phyloP scores from a whole-genome alignment of 1,140 invertebrate species.

The Drosophila guanche region DNA sequence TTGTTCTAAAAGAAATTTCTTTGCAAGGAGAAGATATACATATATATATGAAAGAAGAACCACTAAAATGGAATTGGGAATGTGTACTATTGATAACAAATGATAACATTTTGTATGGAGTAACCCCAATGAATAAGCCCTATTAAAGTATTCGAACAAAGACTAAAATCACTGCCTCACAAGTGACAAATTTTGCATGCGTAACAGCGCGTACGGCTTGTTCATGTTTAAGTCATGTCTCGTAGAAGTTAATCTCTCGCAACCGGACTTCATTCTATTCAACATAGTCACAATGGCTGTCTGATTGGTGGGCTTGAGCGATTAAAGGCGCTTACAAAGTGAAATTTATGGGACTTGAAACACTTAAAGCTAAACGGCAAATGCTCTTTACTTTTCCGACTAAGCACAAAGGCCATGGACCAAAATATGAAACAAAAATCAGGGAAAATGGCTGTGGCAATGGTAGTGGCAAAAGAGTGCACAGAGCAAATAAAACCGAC shows the following conservation, averaged over 20 bases:
- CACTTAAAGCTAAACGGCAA: slow-evolving; percentile 40
- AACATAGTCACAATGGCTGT: slow-evolving; percentile 25
- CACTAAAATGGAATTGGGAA: too few species aligned
- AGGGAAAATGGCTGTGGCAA: slow-evolving; percentile 7
- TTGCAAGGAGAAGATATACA: too few species aligned
- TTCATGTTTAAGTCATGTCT: too few species aligned
- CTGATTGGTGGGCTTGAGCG: slow-evolving; percentile 39
- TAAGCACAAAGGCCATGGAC: slow-evolving; percentile 16
- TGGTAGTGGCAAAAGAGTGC: slow-evolving; percentile 24
- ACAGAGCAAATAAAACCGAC: slow-evolving; percentile 44
- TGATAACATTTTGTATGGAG: too few species aligned
- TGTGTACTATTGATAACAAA: too few species aligned
- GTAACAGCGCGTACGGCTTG: too few species aligned
- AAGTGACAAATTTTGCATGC: too few species aligned
- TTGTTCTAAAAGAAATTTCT: too few species aligned
- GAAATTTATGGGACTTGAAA: slow-evolving; percentile 50
- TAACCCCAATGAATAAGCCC: too few species aligned
- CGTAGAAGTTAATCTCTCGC: slow-evolving; percentile 1
- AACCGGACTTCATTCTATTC: slow-evolving; percentile 13
- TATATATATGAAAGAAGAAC: too few species aligned
- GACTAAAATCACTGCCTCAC: too few species aligned
- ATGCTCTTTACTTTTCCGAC: slow-evolving; percentile 14
- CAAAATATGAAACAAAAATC: slow-evolving; percentile 60
- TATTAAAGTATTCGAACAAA: too few species aligned
- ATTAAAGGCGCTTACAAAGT: slow-evolving; percentile 40